A percentile compares a stretch with the other conserved stretches of the same genome.
Conservation (phyloP, 2,113 vertebrate genomes). For the Dicentrarchus labrax region DNA sequence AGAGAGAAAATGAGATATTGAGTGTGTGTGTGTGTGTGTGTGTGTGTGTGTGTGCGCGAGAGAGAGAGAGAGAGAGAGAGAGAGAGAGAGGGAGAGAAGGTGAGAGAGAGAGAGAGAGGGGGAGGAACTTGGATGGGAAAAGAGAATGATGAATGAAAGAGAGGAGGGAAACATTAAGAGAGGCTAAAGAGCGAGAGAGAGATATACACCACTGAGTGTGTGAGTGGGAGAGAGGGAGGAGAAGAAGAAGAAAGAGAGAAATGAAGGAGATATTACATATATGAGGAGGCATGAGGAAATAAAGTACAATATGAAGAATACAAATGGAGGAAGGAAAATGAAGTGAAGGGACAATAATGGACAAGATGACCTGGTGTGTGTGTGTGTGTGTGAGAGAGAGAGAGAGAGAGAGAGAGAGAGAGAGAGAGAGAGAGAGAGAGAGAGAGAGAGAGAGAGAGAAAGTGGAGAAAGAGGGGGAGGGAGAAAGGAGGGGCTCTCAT, state of each 20-base stretch:
- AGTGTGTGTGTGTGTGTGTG: slow-evolving; percentile 8
- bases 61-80: slow-evolving; percentile 8
- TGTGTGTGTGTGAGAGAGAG: not conserved
- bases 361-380: slow-evolving; percentile 18
- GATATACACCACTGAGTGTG: not conserved
- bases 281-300: no score
- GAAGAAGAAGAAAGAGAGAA: no score
- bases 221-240: not conserved
- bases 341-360: slow-evolving; percentile 1
- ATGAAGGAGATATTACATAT: not conserved
- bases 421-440: slow-evolving; percentile 38
- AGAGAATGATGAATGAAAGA: slow-evolving; percentile 40
- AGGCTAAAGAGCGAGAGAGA: not conserved
- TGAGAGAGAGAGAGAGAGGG: not conserved
- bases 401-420: not conserved
- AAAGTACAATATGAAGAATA: not conserved
- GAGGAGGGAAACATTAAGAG: not conserved
- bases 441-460: slow-evolving; percentile 23
- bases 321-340: no score
- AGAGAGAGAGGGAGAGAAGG: slow-evolving; percentile 9
- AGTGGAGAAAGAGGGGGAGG: not conserved
- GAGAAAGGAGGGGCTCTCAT: slow-evolving; percentile 62
- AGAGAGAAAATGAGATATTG: slow-evolving; percentile 44
- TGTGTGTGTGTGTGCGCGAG: slow-evolving; percentile 17
- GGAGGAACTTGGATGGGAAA: not conserved